A percentile compares a stretch with the other conserved stretches of the same genome.
Conservation (phyloP, 2,888 invertebrate genomes). For the Drosophila setosimentum region DNA sequence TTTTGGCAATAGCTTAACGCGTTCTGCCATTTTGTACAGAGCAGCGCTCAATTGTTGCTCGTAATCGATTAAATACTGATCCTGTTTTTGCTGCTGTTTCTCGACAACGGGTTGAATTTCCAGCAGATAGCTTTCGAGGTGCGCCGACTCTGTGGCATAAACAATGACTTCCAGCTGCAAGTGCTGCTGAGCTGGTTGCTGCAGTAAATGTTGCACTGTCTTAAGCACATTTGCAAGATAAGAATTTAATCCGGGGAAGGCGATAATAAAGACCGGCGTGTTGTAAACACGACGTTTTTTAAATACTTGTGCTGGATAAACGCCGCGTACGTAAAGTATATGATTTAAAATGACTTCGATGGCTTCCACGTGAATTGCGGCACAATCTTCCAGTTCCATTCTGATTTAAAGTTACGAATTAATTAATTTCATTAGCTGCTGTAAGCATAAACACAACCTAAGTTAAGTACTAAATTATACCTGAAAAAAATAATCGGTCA, state of each 20-base stretch:
- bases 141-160: slow-evolving; percentile 60
- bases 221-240: slow-evolving; percentile 78
- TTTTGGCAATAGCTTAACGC: slow-evolving; percentile 74
- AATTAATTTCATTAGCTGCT: slow-evolving; percentile 9
- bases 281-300: slow-evolving; percentile 82
- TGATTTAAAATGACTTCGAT: slow-evolving; percentile 83
- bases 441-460: not conserved
- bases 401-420: not conserved
- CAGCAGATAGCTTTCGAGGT: slow-evolving; percentile 66
- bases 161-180: slow-evolving; percentile 76
- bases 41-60: slow-evolving; percentile 81
- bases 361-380: slow-evolving; percentile 80
- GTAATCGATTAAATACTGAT: slow-evolving; percentile 80
- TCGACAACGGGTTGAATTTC: slow-evolving; percentile 25
- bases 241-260: slow-evolving; percentile 81
- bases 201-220: slow-evolving; percentile 70
- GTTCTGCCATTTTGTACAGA: slow-evolving; percentile 77
- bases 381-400: slow-evolving; percentile 46
- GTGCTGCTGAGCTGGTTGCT: slow-evolving; percentile 57
- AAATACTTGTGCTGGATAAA: slow-evolving; percentile 84
- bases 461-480: slow-evolving; percentile 15
- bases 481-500: slow-evolving; percentile 12
- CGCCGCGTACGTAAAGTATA: slow-evolving; percentile 79
- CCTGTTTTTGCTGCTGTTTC: slow-evolving; percentile 29
- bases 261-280: slow-evolving; percentile 78